Evolutionary conservation across 2,888 invertebrate genomes (phyloP), one percentile per base, ranked within the genome.

Genomic region (Limenitis camilla): DNA sequence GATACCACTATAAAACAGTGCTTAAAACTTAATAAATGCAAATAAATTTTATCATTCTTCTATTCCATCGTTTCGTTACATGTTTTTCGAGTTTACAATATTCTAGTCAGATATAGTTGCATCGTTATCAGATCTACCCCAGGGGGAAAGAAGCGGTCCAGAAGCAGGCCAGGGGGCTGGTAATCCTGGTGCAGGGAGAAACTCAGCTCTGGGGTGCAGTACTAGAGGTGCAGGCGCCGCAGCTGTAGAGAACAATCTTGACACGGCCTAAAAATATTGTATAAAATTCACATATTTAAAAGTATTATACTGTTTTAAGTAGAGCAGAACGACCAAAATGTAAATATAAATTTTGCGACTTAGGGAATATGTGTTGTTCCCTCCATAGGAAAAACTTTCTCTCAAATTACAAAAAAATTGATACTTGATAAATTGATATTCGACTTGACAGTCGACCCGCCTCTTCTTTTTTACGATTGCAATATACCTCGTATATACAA

Each of bases 61-160:
- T 42, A 43, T 28, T 38, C 30, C 33, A 10, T 46, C 28, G 32
- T 46, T 45, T 39, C 40, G 32, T 33, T 35, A 33, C 7, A 6
- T 11, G 5, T 29, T 8, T 42, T 41, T 44, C 36, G 41, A 31
- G 31, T 11, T 9, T 32, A 32, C 31, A 42, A 29, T 5, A 8
- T 32, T 42, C 64, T 76, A 86, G 58, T 85, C 79, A 2, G 82
- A 72, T 28, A 85, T 81, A 4, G 75, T 71, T 1, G 79, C 79
- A 4, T 83, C 86, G 58, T 83, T 77, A 65, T 85, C 86, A 19
- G 86, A 85, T 62, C 86, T 71, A 8, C 62, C 86, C 86, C 86
- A 87, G 2, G 86, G 85, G 0, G 85, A 83, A 3, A 84, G 67
- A 0, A 78, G 70, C 1, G 86, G 86, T 1, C 77, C 85, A 5